These are phyloP conservation scores for Pelochelys cantorii DNA, from an alignment of 2,797 vertebrate genomes.

Conservation along the genomic window DNA sequence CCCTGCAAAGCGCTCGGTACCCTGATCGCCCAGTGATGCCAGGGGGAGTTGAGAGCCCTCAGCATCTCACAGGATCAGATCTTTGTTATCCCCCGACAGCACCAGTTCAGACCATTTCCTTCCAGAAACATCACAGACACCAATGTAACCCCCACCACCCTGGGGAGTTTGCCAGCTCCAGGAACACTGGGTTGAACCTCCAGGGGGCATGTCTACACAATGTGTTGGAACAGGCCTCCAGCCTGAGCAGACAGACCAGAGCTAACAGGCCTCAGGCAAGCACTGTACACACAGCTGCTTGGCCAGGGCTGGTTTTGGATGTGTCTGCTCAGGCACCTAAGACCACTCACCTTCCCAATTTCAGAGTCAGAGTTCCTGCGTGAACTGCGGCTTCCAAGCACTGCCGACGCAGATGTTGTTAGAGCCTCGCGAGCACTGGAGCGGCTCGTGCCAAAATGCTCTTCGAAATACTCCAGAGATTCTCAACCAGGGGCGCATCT, in stretches of 20 bases:
- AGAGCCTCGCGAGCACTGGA: not conserved
- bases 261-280: not conserved
- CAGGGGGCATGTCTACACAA: not conserved
- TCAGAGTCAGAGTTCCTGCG: not conserved
- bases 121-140: not conserved
- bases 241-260: too few species aligned
- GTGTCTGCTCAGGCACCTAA: not conserved
- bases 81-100: not conserved
- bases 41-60: not conserved
- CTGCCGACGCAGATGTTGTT: not conserved
- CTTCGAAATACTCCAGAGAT: not conserved
- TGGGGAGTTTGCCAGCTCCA: not conserved
- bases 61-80: not conserved
- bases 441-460: not conserved
- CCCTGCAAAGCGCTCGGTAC: not conserved
- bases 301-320: too few species aligned
- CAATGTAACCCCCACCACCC: too few species aligned
- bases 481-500: too few species aligned
- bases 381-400: too few species aligned
- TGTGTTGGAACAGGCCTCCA: not conserved
- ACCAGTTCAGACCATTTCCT: not conserved
- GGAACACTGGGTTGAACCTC: not conserved
- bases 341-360: not conserved
- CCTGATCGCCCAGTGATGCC: not conserved
- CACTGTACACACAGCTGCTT: not conserved